A percentile compares a stretch with the other conserved stretches of the same genome.
Conservation (phyloP, 2,888 invertebrate genomes). For the Idaea aversata region DNA sequence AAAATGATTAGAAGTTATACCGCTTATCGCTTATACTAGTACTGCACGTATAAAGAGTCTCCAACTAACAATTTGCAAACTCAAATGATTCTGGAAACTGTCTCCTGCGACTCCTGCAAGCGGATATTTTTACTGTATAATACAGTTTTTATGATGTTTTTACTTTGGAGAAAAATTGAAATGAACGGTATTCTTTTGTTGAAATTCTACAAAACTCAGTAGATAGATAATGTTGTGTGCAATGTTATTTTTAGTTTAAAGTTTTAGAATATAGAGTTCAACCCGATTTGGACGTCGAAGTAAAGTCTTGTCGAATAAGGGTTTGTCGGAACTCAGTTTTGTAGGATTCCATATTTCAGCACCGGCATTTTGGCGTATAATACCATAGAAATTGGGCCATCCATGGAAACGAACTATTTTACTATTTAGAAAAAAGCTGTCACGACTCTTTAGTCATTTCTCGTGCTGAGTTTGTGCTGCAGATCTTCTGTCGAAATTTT, state of each 20-base stretch:
- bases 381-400: too few species aligned
- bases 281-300: not conserved
- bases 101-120: slow-evolving; percentile 18
- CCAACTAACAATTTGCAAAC: slow-evolving; percentile 35
- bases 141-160: slow-evolving; percentile 21
- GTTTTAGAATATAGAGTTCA: not conserved
- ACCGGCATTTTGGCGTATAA: too few species aligned
- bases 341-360: too few species aligned
- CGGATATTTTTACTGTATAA: slow-evolving; percentile 26
- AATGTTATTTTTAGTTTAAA: not conserved
- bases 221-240: not conserved
- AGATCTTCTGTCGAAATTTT: too few species aligned
- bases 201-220: not conserved
- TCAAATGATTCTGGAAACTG: slow-evolving; percentile 35
- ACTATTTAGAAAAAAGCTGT: too few species aligned
- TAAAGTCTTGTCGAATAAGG: too few species aligned
- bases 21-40: slow-evolving; percentile 10
- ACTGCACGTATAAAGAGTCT: slow-evolving; percentile 17
- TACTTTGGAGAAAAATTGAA: slow-evolving; percentile 47
- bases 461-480: too few species aligned
- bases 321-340: too few species aligned
- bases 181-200: slow-evolving; percentile 21
- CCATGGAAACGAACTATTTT: too few species aligned
- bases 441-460: too few species aligned
- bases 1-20: not conserved